Conservation (phyloP, 2,113 vertebrate genomes). For the Siphamia tubifer region DNA sequence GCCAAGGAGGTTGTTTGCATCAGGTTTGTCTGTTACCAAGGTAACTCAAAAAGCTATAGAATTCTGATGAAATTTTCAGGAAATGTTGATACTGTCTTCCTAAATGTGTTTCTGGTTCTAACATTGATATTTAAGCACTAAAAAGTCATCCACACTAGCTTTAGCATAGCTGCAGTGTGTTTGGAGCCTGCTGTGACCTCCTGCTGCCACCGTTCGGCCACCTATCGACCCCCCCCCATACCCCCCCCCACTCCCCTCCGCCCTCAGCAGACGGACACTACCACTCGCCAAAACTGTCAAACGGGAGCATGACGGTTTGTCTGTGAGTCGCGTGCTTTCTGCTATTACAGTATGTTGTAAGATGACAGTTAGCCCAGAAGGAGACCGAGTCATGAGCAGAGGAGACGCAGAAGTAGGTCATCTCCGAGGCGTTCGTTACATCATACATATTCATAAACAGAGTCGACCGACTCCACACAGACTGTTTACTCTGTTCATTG, state of each 20-base stretch:
- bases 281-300: slow-evolving; percentile 40
- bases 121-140: slow-evolving; percentile 1
- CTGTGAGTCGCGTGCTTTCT: slow-evolving; percentile 59
- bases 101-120: no score
- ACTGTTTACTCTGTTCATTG: slow-evolving; percentile 60
- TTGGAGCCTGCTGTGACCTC: neutral
- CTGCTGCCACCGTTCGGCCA: neutral
- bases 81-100: no score
- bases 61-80: no score
- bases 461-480: slow-evolving; percentile 56
- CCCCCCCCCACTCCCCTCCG: no score
- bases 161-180: neutral
- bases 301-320: slow-evolving; percentile 52
- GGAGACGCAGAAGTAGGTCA: slow-evolving; percentile 75
- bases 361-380: slow-evolving; percentile 73
- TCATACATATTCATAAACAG: slow-evolving; percentile 76
- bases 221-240: slow-evolving; percentile 2
- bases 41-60: no score
- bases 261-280: slow-evolving; percentile 30
- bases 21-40: no score
- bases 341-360: slow-evolving; percentile 73
- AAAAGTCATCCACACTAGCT: neutral
- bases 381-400: slow-evolving; percentile 67
- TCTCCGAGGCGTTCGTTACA: slow-evolving; percentile 73
- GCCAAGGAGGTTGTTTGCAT: no score